Evolutionary conservation across 2,888 invertebrate species (phyloP).

Genomic region (Erebia ligea): DNA sequence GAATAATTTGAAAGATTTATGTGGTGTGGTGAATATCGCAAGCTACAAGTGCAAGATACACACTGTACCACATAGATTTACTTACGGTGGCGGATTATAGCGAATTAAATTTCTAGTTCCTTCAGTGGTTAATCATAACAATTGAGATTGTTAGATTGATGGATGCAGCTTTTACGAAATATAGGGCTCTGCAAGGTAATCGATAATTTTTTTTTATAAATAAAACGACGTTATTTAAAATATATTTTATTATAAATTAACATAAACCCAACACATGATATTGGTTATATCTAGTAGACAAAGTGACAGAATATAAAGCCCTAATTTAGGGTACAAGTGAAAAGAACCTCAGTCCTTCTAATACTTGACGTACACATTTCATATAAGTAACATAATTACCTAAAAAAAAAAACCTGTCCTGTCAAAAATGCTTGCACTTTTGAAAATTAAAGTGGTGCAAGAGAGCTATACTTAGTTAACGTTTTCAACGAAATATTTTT

Average conservation of each 20-base stretch:
- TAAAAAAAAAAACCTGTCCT: constrained; percentile 7
- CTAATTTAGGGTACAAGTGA: constrained; percentile 83
- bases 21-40: too few relatives aligned
- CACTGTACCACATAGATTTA: too few relatives aligned
- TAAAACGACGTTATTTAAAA: constrained; percentile 61
- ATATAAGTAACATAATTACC: constrained; percentile 46
- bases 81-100: too few relatives aligned
- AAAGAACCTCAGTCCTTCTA: constrained; percentile 81
- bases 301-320: constrained; percentile 77
- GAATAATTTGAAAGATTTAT: too few relatives aligned
- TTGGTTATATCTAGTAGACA: constrained; percentile 72
- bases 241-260: constrained; percentile 81
- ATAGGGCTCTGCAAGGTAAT: too few relatives aligned
- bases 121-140: too few relatives aligned
- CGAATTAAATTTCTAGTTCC: too few relatives aligned
- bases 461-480: too few relatives aligned
- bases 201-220: constrained; percentile 1
- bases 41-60: too few relatives aligned
- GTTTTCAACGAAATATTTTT: not conserved
- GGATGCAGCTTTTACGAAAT: too few relatives aligned
- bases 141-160: too few relatives aligned
- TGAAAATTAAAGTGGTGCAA: not conserved
- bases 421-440: constrained; percentile 1
- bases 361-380: constrained; percentile 65
- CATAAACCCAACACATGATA: constrained; percentile 81